Evolutionary conservation across 2,797 vertebrate genomes (phyloP).

Genomic region (Enteromius thamalakanensis): DNA sequence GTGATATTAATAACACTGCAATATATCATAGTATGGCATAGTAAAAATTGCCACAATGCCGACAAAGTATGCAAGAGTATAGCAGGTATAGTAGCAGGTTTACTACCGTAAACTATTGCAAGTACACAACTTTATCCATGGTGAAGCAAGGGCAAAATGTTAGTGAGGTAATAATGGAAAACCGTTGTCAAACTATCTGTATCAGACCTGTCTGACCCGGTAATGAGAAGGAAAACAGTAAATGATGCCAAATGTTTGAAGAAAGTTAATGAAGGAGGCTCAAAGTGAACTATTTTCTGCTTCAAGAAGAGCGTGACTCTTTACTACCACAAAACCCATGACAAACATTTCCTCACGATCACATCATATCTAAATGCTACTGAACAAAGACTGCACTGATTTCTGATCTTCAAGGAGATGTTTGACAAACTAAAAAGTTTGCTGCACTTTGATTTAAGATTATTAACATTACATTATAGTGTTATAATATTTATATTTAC

Average conservation of each 20-base stretch:
- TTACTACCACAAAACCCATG: conserved; percentile 5
- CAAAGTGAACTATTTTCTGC: conserved; percentile 24
- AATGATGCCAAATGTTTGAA: conserved; percentile 48
- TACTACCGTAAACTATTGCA: background rate
- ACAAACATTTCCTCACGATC: conserved; percentile 13
- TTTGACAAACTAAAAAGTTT: background rate
- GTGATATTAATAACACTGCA: background rate
- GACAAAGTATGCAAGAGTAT: background rate
- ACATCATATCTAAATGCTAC: background rate
- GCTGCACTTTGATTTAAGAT: background rate
- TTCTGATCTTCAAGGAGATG: background rate
- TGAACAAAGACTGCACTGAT: background rate
- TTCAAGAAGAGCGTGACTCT: background rate
- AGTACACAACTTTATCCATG: background rate
- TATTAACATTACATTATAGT: too few species aligned
- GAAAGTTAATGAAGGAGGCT: conserved; percentile 25
- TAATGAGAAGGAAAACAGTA: conserved; percentile 43
- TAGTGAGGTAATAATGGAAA: conserved; percentile 30
- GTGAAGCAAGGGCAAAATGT: background rate
- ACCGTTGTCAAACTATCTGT: conserved; percentile 30
- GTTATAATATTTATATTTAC: too few species aligned
- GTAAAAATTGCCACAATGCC: background rate
- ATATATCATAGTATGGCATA: background rate
- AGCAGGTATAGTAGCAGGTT: background rate
- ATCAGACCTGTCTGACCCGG: conserved; percentile 22